Conservation (phyloP, 35 echinoderm and acorn worm species). For the Ophioderma brevispina region DNA sequence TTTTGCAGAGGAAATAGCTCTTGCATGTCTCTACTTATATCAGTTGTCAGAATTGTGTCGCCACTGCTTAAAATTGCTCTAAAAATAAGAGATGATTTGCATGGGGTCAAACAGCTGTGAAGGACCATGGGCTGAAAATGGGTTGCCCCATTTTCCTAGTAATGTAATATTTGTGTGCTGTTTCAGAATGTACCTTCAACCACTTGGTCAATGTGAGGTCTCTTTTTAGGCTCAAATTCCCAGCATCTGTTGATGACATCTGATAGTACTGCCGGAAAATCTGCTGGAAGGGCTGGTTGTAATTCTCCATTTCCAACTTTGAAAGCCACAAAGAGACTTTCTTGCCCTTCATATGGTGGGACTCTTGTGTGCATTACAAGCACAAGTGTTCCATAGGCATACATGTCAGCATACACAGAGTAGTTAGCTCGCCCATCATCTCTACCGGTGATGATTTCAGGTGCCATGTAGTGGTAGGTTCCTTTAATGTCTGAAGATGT, state of each 20-base stretch:
- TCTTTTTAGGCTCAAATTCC: neutral
- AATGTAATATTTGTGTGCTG: no score
- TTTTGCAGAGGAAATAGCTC: no score
- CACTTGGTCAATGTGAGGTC: neutral
- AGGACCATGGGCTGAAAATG: no score
- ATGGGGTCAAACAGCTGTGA: no score
- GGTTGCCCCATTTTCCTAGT: no score
- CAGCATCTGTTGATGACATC: neutral
- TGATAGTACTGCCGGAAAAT: neutral
- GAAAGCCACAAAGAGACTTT: neutral
- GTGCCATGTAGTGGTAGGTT: neutral
- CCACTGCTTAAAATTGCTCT: no score
- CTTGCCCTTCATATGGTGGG: neutral
- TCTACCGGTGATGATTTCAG: neutral
- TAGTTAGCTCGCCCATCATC: neutral
- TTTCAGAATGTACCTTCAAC: neutral
- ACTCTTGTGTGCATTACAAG: neutral
- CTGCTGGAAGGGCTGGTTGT: neutral
- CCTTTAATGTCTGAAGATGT: neutral
- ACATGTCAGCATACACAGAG: neutral
- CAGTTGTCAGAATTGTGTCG: no score
- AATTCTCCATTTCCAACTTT: neutral
- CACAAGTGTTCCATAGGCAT: neutral
- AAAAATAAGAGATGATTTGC: no score
- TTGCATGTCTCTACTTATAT: no score